Percentiles rank a stretch among this genome's conserved stretches.
Conservation (phyloP, 2,888 invertebrate genomes). For the Rhorus exstirpatorius region DNA sequence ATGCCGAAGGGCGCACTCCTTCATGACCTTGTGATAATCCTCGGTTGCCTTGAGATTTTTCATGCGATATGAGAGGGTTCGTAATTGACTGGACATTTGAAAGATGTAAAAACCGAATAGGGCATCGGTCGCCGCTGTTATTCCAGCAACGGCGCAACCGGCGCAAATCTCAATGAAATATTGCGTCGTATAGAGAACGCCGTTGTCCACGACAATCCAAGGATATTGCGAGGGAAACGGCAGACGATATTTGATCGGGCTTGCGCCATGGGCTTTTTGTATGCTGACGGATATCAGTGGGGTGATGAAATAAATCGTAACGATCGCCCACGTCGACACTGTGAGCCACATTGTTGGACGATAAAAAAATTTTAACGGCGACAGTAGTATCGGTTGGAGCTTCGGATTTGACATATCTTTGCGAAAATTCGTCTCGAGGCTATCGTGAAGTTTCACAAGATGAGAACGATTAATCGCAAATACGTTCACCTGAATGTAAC, state of each 20-base stretch:
- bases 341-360: slow-evolving; percentile 48
- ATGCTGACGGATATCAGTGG: slow-evolving; percentile 66
- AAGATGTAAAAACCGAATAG: slow-evolving; percentile 76
- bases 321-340: slow-evolving; percentile 35
- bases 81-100: slow-evolving; percentile 75
- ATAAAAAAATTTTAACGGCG: slow-evolving; percentile 41
- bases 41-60: slow-evolving; percentile 43
- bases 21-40: slow-evolving; percentile 60
- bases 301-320: slow-evolving; percentile 49
- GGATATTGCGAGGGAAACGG: slow-evolving; percentile 53
- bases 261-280: slow-evolving; percentile 38
- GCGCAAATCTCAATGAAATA: slow-evolving; percentile 66
- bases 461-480: slow-evolving; percentile 44
- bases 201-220: slow-evolving; percentile 27
- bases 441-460: slow-evolving; percentile 48
- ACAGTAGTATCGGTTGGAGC: slow-evolving; percentile 28
- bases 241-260: slow-evolving; percentile 43
- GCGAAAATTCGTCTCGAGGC: slow-evolving; percentile 50
- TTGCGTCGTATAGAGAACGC: slow-evolving; percentile 62
- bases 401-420: slow-evolving; percentile 48
- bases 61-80: slow-evolving; percentile 67
- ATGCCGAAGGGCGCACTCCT: slow-evolving; percentile 67
- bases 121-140: slow-evolving; percentile 72
- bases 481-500: slow-evolving; percentile 40
- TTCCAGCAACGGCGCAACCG: slow-evolving; percentile 47